A percentile compares a stretch with the other conserved stretches of the same genome.
These are phyloP conservation scores for Myopa tessellatipennis DNA, from an alignment of 2,888 invertebrate genomes.

Conservation along the genomic window DNA sequence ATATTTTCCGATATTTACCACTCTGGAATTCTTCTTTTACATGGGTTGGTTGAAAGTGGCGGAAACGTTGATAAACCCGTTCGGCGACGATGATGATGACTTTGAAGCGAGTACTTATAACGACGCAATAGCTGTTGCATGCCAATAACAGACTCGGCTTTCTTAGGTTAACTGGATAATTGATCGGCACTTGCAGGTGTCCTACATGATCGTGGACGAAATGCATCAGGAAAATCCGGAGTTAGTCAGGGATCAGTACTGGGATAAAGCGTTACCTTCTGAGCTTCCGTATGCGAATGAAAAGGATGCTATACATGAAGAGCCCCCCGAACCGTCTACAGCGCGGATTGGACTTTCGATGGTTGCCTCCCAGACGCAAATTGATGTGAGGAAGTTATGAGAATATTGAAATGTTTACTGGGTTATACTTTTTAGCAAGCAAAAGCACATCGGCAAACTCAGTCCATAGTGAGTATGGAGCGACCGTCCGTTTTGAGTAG, in stretches of 20 bases:
- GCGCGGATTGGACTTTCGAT: slow-evolving; percentile 37
- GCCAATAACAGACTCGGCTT: too few species aligned
- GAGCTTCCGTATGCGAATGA: slow-evolving; percentile 87
- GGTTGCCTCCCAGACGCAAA: not conserved
- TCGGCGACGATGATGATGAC: slow-evolving; percentile 90
- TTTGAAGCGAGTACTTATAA: slow-evolving; percentile 73
- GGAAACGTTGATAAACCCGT: slow-evolving; percentile 88
- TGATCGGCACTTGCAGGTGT: slow-evolving; percentile 82
- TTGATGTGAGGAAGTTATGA: not conserved
- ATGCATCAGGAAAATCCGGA: slow-evolving; percentile 94
- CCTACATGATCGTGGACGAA: slow-evolving; percentile 91
- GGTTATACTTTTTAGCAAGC: not conserved
- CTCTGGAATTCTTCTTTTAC: slow-evolving; percentile 86
- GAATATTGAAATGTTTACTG: not conserved
- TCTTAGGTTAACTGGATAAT: slow-evolving; percentile 87
- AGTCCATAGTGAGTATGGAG: not conserved
- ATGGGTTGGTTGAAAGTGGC: slow-evolving; percentile 94
- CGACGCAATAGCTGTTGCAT: too few species aligned
- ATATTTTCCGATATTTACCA: slow-evolving; percentile 88
- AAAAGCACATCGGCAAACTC: not conserved
- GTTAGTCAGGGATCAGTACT: slow-evolving; percentile 86
- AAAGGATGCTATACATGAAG: slow-evolving; percentile 34
- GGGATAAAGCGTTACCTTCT: slow-evolving; percentile 87
- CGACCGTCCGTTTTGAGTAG: not conserved
- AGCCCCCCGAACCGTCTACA: slow-evolving; percentile 37